These are phyloP conservation scores for Ictidomys tridecemlineatus DNA, from an alignment of 2,113 vertebrate species.

Conservation along the genomic window DNA sequence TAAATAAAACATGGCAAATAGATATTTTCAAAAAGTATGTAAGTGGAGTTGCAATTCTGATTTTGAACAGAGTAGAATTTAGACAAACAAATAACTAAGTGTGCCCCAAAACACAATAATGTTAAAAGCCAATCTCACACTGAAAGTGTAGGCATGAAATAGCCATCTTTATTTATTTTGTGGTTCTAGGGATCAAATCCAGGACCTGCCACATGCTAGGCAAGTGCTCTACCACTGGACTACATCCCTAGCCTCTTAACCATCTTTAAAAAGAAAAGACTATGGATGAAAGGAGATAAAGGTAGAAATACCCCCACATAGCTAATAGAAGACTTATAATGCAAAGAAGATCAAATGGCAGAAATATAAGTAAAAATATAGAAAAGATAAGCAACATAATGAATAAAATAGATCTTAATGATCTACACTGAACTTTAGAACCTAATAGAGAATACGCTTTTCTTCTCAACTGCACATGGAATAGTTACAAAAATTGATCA, in stretches of 20 bases:
- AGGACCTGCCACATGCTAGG: background rate
- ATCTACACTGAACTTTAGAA: background rate
- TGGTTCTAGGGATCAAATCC: background rate
- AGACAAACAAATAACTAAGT: conserved; percentile 13
- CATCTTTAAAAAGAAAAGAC: conserved; percentile 37
- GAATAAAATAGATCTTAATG: background rate
- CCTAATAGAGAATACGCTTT: background rate
- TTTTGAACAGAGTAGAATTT: conserved; percentile 43
- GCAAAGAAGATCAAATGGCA: conserved; percentile 16
- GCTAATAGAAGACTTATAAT: background rate
- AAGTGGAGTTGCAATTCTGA: background rate
- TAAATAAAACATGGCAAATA: background rate
- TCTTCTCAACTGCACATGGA: background rate
- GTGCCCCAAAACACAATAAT: conserved; percentile 11
- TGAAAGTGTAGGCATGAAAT: background rate
- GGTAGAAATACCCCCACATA: background rate
- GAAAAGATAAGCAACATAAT: conserved; percentile 38
- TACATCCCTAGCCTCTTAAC: background rate
- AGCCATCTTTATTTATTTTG: background rate
- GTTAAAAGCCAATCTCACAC: conserved; percentile 33
- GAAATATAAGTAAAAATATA: conserved; percentile 41
- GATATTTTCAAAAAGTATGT: background rate
- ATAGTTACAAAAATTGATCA: conserved; percentile 9
- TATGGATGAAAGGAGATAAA: background rate
- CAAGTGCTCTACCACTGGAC: background rate